Percentiles rank a stretch among this genome's conserved stretches.
Conservation (phyloP, 2,113 vertebrate species). For the Ascaphus truei region DNA sequence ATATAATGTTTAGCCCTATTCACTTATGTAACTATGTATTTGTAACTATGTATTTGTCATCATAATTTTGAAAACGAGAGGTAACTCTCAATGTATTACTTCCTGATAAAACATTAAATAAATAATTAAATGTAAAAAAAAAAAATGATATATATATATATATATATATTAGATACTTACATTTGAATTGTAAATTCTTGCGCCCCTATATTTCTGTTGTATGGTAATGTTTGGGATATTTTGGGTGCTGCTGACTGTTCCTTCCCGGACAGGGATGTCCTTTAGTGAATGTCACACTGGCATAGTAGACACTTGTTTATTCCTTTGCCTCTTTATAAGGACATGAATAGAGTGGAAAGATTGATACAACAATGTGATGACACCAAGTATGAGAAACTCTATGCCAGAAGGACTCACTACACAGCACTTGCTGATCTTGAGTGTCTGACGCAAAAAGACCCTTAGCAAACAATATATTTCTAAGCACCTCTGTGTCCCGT, state of each 20-base stretch:
- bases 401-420: not conserved
- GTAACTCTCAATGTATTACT: not conserved
- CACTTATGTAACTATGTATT: not conserved
- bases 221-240: not conserved
- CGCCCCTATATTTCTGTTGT: not conserved
- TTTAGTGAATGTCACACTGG: not conserved
- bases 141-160: not conserved
- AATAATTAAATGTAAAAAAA: not conserved
- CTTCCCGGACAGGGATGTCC: not conserved
- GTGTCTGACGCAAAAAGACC: constrained; percentile 18
- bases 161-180: too few species aligned
- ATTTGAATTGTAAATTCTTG: not conserved
- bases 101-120: not conserved
- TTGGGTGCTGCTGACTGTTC: not conserved
- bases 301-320: not conserved
- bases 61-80: too few species aligned
- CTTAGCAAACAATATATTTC: not conserved
- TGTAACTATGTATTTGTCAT: not conserved
- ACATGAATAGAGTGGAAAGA: not conserved
- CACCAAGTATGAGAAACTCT: constrained; percentile 5
- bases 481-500: not conserved
- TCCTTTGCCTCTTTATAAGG: not conserved
- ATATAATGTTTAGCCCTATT: too few species aligned
- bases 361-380: not conserved
- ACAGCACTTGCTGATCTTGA: not conserved